These are phyloP conservation scores for Gallinago stenura DNA, from an alignment of 2,797 vertebrate species.

Conservation along the genomic window DNA sequence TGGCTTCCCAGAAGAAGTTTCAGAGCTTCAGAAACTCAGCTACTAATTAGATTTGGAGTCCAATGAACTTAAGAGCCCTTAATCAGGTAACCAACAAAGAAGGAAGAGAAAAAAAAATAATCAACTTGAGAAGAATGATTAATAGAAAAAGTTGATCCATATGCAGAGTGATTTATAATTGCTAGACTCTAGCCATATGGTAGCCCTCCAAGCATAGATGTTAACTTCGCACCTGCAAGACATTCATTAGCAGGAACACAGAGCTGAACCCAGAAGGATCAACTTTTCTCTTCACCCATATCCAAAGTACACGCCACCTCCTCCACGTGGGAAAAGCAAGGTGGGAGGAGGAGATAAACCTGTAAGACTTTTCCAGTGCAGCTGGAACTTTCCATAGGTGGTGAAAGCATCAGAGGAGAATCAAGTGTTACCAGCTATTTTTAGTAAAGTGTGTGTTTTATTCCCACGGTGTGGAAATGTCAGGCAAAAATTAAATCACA, in stretches of 20 bases:
- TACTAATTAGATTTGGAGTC: conserved; percentile 18
- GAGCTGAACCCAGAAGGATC: neutral
- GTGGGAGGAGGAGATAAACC: conserved; percentile 1
- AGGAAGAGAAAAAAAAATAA: neutral
- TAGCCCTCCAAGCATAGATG: neutral
- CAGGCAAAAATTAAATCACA: neutral
- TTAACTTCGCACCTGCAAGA: conserved; percentile 37
- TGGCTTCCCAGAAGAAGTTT: neutral
- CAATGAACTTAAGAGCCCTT: neutral
- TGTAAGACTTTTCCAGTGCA: neutral
- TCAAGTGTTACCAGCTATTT: neutral
- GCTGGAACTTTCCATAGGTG: neutral
- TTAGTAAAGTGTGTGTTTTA: neutral
- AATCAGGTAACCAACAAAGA: neutral
- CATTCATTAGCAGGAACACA: conserved; percentile 12
- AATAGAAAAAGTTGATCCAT: conserved; percentile 12
- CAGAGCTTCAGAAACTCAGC: neutral
- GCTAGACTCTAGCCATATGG: conserved; percentile 30
- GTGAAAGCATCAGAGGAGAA: neutral
- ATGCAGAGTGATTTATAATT: conserved; percentile 5
- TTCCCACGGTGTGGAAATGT: neutral
- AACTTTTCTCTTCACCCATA: neutral
- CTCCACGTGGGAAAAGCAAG: neutral
- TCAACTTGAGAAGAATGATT: neutral
- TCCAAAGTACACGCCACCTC: neutral